Conservation (phyloP, 2,888 invertebrate species). For the Galerucella pusilla region DNA sequence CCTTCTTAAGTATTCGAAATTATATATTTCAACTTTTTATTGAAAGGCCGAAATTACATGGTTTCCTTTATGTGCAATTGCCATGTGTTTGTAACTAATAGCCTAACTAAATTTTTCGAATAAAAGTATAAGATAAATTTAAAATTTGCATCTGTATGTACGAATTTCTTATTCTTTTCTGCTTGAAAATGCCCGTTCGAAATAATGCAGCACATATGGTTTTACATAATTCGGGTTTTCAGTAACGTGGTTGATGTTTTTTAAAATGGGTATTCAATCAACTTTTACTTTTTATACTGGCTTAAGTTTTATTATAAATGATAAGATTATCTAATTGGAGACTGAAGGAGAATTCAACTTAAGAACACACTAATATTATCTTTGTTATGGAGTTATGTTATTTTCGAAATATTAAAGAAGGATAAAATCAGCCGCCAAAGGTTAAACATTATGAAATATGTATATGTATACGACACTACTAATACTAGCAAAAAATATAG, state of each 20-base stretch:
- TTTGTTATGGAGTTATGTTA: no score
- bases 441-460: no score
- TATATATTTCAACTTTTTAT: background rate
- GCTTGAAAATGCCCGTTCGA: background rate
- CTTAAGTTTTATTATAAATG: no score
- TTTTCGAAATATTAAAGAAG: no score
- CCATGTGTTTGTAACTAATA: constrained; percentile 8
- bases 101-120: background rate
- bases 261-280: no score
- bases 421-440: no score
- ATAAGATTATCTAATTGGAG: no score
- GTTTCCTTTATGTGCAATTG: background rate
- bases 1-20: background rate
- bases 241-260: background rate
- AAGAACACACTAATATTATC: no score
- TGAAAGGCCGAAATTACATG: background rate
- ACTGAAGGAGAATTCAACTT: no score
- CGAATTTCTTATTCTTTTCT: background rate
- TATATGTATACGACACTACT: no score
- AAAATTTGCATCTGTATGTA: constrained; percentile 4
- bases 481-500: no score
- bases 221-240: background rate
- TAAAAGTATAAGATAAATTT: background rate
- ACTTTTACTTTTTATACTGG: no score
- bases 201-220: constrained; percentile 1